A percentile compares a stretch with the other conserved stretches of the same genome.
These are phyloP conservation scores for Nomada fucata DNA, from an alignment of 2,888 invertebrate species.

Conservation along the genomic window DNA sequence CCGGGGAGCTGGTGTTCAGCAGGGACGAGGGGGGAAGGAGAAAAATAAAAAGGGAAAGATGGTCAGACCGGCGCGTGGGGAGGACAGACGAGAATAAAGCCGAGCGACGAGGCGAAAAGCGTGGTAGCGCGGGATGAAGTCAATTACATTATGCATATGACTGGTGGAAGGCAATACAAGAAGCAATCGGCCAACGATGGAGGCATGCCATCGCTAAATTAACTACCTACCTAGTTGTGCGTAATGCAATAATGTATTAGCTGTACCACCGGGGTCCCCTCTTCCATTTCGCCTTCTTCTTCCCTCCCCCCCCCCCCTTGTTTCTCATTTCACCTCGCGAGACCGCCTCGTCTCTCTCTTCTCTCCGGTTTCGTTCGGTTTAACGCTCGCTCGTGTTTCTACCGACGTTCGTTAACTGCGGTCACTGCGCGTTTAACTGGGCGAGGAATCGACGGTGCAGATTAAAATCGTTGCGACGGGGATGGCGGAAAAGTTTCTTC, in stretches of 20 bases:
- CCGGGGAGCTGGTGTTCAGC: constrained; percentile 3
- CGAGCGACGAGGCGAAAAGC: constrained; percentile 69
- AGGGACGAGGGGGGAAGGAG: constrained; percentile 45
- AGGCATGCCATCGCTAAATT: constrained; percentile 81
- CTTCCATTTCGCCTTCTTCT: constrained; percentile 4
- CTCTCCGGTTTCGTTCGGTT: constrained; percentile 11
- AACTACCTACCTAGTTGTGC: constrained; percentile 81
- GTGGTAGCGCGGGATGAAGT: constrained; percentile 77
- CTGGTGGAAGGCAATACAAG: constrained; percentile 79
- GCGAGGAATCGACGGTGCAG: constrained; percentile 24
- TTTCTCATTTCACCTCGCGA: constrained; percentile 40
- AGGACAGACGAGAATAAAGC: constrained; percentile 61
- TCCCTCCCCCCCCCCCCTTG: constrained; percentile 7
- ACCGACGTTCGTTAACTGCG: background rate
- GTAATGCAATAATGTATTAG: constrained; percentile 81
- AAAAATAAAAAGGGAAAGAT: constrained; percentile 20
- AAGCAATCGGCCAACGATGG: constrained; percentile 79
- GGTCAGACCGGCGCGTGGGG: constrained; percentile 52
- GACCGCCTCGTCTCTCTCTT: constrained; percentile 17
- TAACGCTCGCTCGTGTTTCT: background rate
- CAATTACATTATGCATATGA: constrained; percentile 84
- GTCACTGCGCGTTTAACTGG: constrained; percentile 7
- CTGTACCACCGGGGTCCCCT: constrained; percentile 30
- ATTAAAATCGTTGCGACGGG: background rate
- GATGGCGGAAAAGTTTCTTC: background rate